Base-by-base conservation (phyloP, 92 coral and sea anemone species). In the Meandrina meandrites region DNA sequence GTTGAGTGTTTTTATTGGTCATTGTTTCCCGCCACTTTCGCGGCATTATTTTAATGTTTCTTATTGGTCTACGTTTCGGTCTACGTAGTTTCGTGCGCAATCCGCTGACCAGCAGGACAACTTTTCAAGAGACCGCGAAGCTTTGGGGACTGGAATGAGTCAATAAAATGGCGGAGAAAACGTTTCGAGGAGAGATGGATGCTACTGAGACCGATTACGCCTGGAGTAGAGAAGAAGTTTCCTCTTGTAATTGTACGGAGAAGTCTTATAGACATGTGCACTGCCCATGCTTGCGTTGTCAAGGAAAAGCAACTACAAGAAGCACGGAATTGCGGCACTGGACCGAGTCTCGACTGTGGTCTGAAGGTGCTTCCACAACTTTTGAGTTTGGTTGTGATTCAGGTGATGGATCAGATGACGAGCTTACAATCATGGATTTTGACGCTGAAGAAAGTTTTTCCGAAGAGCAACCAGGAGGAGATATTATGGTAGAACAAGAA, bases 291-390 rank as follows among this genome's bases (percentile, higher is more conserved):
- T 90, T 32, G 82, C 47, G 71, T 90, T 90, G 92, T 15, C 53
- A 86, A 32, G 92, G 92, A 90, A 90, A 72, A 56, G 92, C 92
- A 81, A 77, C 75, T 15, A 34, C 81, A 5, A 67, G 92, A 47
- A 88, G 70, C 69, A 88, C 89, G 62, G 92, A 86, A 87, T 75
- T 90, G 78, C 86, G 87, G 60, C 92, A 90, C 79, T 85, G 86
- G 92, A 19, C 34, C 22, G 57, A 85, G 57, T 40, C 84, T 67
- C 81, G 83, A 81, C 35, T 88, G 69, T 82, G 83, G 75, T 66
- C 90, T 57, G 77, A 56, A 45, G 66, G 51, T 76, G 75, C 77
- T 73, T 78, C 70, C 13, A n/a, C 76, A 50, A 81, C 37, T 72
- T 14, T 30, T 50, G 69, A 42, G 10, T 48, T 36, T 21, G 32